Conservation (phyloP, 2,888 invertebrate species). For the Drosophila flavopinicola region DNA sequence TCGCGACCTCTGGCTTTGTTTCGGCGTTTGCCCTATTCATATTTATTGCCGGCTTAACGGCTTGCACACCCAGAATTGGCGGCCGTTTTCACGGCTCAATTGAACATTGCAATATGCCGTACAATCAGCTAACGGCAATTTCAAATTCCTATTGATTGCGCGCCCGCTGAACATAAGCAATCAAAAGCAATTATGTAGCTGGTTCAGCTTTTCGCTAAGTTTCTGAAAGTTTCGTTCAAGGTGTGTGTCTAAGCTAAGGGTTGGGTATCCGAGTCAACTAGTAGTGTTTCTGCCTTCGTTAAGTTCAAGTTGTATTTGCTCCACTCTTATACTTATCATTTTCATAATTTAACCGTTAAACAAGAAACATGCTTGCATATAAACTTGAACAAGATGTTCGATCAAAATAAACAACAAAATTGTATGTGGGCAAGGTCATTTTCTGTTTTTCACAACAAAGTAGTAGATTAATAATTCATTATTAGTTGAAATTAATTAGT, state of each 20-base stretch:
- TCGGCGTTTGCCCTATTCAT: background rate
- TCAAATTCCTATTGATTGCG: background rate
- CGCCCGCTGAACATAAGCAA: background rate
- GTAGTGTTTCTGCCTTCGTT: background rate
- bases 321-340: background rate
- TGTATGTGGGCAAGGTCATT: too few species aligned
- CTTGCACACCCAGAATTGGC: background rate
- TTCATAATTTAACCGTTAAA: too few species aligned
- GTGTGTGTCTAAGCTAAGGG: conserved; percentile 20
- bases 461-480: too few species aligned
- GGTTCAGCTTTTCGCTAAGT: background rate
- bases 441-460: too few species aligned
- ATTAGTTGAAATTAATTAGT: too few species aligned
- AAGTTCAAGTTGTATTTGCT: background rate
- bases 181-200: background rate
- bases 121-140: background rate
- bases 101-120: background rate
- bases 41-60: background rate
- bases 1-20: background rate
- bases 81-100: background rate
- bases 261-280: background rate
- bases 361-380: too few species aligned
- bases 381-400: too few species aligned
- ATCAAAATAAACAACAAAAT: too few species aligned
- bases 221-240: background rate